Evolutionary conservation across 2,888 invertebrate species (phyloP).

Genomic region (Yponomeuta sedellus): DNA sequence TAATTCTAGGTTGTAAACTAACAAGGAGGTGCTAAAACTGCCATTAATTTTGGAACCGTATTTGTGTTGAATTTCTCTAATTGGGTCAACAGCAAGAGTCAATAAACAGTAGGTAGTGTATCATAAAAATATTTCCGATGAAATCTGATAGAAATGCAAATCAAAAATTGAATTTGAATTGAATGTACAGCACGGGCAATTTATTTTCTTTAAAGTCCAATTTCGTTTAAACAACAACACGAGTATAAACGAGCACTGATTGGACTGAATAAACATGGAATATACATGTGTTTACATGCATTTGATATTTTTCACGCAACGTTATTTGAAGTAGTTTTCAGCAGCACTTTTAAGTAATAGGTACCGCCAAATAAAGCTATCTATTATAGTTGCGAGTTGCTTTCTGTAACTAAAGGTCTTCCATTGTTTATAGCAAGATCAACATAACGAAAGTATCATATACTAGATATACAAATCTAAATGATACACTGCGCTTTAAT

Average conservation of each 20-base stretch:
- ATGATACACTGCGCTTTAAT: slow-evolving; percentile 21
- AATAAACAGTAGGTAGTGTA: neutral
- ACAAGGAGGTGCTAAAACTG: slow-evolving; percentile 11
- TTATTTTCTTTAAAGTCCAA: neutral
- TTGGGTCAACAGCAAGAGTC: neutral
- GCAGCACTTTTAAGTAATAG: too few species aligned
- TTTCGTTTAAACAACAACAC: too few species aligned
- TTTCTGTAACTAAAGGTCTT: neutral
- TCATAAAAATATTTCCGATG: slow-evolving; percentile 1
- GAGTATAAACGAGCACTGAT: too few species aligned
- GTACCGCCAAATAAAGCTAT: too few species aligned
- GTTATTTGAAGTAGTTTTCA: too few species aligned
- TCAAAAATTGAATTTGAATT: neutral
- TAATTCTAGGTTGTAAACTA: slow-evolving; percentile 11
- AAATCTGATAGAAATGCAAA: neutral
- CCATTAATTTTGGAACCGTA: slow-evolving; percentile 4
- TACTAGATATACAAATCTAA: neutral
- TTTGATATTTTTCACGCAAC: too few species aligned
- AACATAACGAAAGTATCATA: too few species aligned
- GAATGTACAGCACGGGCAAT: neutral
- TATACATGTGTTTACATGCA: too few species aligned
- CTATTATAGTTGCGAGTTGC: neutral
- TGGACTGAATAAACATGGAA: too few species aligned
- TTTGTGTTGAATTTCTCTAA: slow-evolving; percentile 10
- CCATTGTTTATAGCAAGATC: neutral